Percentiles rank a stretch among this genome's conserved stretches.
Evolutionary conservation across 2,888 invertebrate genomes (phyloP).

Genomic region (Rambutsinella grinnellia): DNA sequence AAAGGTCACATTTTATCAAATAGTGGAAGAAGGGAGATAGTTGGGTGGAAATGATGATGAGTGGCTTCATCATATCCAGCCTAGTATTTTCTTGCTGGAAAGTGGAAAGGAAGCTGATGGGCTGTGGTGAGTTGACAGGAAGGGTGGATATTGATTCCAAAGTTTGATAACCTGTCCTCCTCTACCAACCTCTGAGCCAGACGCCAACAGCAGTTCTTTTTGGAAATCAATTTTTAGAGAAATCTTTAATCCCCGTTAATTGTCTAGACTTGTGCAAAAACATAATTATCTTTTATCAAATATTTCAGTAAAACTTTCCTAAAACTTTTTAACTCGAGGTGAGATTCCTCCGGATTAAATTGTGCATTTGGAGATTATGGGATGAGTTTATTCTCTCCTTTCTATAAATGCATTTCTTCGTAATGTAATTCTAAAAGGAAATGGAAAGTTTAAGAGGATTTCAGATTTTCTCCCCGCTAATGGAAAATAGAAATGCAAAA

Average conservation of each 20-base stretch:
- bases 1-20: neutral
- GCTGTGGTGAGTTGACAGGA: conserved; percentile 34
- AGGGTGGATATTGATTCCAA: conserved; percentile 49
- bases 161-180: conserved; percentile 45
- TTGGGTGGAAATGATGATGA: neutral
- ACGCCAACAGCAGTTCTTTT: neutral
- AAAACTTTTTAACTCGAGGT: no score
- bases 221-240: neutral
- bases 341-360: no score
- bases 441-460: conserved; percentile 63
- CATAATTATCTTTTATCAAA: neutral
- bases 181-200: conserved; percentile 3
- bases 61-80: neutral
- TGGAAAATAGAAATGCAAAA: conserved; percentile 67
- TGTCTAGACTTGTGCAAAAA: neutral
- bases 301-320: neutral
- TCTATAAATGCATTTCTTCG: neutral
- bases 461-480: conserved; percentile 64
- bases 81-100: no score
- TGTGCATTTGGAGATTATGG: neutral
- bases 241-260: neutral
- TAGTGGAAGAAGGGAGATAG: neutral
- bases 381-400: neutral
- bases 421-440: neutral
- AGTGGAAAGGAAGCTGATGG: neutral